These are phyloP conservation scores for Myotis findleyi DNA, from an alignment of 2,797 vertebrate species.

Conservation along the genomic window DNA sequence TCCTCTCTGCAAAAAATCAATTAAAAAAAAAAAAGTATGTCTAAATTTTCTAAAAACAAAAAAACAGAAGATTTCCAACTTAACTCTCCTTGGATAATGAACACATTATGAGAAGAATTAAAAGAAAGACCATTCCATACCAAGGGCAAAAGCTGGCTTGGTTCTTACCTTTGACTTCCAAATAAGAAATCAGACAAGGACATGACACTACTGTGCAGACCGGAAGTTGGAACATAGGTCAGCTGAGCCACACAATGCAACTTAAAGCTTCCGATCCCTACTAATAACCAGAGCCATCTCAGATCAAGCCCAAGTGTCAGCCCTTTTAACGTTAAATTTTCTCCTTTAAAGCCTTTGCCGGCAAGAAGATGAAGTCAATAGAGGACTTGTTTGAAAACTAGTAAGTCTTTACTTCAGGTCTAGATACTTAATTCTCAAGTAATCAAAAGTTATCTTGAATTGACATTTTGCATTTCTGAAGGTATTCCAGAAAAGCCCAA, in stretches of 20 bases:
- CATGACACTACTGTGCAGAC: accelerated
- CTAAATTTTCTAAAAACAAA: conserved; percentile 48
- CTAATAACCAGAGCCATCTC: neutral
- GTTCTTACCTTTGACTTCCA: neutral
- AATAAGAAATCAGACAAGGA: neutral
- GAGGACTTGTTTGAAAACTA: neutral
- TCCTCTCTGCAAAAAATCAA: too few relatives aligned
- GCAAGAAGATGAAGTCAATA: conserved; percentile 46
- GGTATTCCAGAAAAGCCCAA: conserved; percentile 29
- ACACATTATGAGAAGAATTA: neutral
- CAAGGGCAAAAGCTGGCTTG: neutral
- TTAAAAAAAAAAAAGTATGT: neutral
- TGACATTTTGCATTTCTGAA: conserved; percentile 52
- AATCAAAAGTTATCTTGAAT: neutral
- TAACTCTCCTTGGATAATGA: conserved; percentile 34
- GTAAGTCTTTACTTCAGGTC: neutral
- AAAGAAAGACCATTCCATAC: neutral
- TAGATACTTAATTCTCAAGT: neutral
- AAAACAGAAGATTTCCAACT: neutral
- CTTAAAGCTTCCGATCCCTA: neutral
- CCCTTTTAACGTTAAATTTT: neutral
- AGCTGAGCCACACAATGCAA: neutral
- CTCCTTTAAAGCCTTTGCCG: neutral
- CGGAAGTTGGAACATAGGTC: neutral
- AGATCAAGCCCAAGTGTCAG: neutral